phyloP scores from a whole-genome alignment of 2,113 vertebrate species.

The Brachyhypopomus gauderio region DNA sequence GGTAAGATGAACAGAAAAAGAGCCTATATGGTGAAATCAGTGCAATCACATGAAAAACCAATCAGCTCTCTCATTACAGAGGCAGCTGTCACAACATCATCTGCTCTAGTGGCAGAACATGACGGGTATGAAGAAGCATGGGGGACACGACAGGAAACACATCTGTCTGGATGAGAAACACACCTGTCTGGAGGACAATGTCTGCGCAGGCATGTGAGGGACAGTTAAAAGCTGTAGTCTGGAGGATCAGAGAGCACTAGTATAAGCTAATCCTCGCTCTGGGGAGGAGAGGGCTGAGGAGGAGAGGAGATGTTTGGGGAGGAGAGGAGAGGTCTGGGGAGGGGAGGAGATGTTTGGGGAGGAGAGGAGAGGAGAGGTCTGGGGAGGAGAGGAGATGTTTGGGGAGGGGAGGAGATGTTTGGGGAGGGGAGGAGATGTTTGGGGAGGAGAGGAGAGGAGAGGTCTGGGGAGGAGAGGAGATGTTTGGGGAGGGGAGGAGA shows the following conservation, averaged over 20 bases:
- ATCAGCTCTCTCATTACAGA: constrained; percentile 20
- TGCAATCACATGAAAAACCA: not conserved
- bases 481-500: not conserved
- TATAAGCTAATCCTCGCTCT: not conserved
- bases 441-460: constrained; percentile 7
- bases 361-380: constrained; percentile 24
- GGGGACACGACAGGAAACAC: not conserved
- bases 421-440: constrained; percentile 1
- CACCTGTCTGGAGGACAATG: constrained; percentile 15
- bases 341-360: constrained; percentile 15
- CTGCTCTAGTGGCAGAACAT: not conserved
- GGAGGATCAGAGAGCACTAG: not conserved
- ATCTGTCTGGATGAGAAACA: constrained; percentile 16
- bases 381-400: constrained; percentile 11
- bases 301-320: constrained; percentile 3
- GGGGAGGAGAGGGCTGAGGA: not conserved
- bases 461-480: constrained; percentile 7
- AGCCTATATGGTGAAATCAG: not conserved
- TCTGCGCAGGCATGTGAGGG: not conserved
- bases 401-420: constrained; percentile 7
- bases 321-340: constrained; percentile 23
- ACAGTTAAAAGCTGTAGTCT: constrained; percentile 3
- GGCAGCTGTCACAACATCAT: constrained; percentile 12
- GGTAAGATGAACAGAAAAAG: not conserved
- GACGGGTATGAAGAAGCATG: not conserved